phyloP scores from a whole-genome alignment of 2,797 vertebrate genomes.

The Pithecia hirsuta region DNA sequence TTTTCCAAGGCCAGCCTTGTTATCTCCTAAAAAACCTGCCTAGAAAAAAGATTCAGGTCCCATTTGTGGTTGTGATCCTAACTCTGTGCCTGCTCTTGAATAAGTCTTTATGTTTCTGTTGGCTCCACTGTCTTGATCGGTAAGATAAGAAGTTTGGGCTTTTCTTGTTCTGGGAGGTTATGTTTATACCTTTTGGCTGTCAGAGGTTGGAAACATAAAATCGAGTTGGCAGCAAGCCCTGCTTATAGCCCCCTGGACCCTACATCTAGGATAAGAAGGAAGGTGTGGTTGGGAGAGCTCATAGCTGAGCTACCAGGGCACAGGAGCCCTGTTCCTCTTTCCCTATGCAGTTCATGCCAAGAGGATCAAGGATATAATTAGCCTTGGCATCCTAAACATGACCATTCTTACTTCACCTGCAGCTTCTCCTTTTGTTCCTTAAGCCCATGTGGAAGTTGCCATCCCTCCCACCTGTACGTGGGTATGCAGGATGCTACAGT shows the following conservation, averaged over 20 bases:
- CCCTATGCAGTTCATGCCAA: neutral
- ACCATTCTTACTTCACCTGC: neutral
- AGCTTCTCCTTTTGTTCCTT: slow-evolving; percentile 55
- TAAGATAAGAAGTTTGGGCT: neutral
- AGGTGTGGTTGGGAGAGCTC: neutral
- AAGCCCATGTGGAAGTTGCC: slow-evolving; percentile 38
- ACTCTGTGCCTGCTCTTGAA: neutral
- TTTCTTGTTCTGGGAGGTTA: neutral
- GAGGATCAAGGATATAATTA: slow-evolving; percentile 36
- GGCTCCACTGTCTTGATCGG: neutral
- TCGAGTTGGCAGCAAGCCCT: neutral
- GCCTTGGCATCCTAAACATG: slow-evolving; percentile 3
- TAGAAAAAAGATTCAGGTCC: neutral
- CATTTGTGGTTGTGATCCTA: neutral
- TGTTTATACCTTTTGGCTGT: neutral
- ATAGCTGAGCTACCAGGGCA: neutral
- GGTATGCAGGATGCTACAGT: slow-evolving; percentile 10
- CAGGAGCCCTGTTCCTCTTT: neutral
- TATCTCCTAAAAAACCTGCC: neutral
- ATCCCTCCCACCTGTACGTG: slow-evolving; percentile 19
- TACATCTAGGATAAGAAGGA: neutral
- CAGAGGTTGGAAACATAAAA: neutral
- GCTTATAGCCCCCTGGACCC: neutral
- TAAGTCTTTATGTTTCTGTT: neutral
- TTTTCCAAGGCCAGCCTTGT: neutral